Evolutionary conservation across 2,888 invertebrate genomes (phyloP).

Genomic region (Meteorus cinctellus): DNA sequence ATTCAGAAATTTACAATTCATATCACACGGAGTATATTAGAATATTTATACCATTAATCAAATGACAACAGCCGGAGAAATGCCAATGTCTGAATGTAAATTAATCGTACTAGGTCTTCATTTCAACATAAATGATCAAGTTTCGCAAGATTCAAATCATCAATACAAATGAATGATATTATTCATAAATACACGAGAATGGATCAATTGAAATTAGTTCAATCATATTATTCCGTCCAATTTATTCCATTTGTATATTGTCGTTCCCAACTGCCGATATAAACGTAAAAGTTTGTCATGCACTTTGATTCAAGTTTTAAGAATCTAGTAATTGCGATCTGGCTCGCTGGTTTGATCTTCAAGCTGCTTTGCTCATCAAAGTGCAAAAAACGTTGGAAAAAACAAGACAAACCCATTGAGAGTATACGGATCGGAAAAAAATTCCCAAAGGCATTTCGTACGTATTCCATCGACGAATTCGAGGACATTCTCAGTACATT

Average conservation of each 20-base stretch:
- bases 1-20: constrained; percentile 67
- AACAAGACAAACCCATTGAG: background rate
- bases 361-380: background rate
- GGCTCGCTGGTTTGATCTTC: background rate
- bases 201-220: background rate
- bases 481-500: background rate
- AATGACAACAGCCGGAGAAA: constrained; percentile 50
- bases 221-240: constrained; percentile 20
- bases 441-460: background rate
- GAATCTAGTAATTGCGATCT: background rate
- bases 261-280: background rate
- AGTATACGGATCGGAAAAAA: background rate
- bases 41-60: constrained; percentile 70
- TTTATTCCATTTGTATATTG: background rate
- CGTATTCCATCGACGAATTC: background rate
- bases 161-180: background rate
- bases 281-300: background rate
- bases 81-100: constrained; percentile 58
- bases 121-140: constrained; percentile 18
- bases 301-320: background rate
- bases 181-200: background rate
- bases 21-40: constrained; percentile 59
- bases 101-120: constrained; percentile 59
- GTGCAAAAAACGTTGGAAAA: background rate
- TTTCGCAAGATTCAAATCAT: background rate